Base-by-base conservation (phyloP, 2,113 vertebrate genomes). In the Kryptolebias marmoratus region DNA sequence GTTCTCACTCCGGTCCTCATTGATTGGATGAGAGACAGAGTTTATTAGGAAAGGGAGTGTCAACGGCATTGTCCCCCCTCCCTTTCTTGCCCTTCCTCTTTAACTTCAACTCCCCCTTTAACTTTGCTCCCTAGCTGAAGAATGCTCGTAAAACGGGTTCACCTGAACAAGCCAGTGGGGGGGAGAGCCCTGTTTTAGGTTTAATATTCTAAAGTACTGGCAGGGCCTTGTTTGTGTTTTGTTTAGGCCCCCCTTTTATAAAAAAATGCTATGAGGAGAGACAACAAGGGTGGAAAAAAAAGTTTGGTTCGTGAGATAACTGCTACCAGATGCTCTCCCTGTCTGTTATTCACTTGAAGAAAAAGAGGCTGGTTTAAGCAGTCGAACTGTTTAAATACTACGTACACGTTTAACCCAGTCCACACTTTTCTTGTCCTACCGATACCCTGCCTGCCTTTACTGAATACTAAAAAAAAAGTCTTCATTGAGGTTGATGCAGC, bases 121-220 rank as follows among this genome's bases (percentile, higher is more conserved):
- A 88, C 88, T 91, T 92, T 92, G 68, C 85, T 90, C 87, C 81
- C 92, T 87, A 75, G 86, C 87, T 87, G 79, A 93, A 92, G 93
- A 94, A 94, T 93, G 91, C 93, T 93, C 57, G 45, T 94, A 93
- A 94, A 94, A 88, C 3, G 73, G 80, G 83, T 92, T 94, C 89
- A 93, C 93, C 91, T 92, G 93, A 94, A 93, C 91, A 90, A 92
- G 89, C 83, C 89, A 83, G 87, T 77, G 81, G 89, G 90, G 88
- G 91, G 80, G 86, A 87, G 81, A 69, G 82, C 80, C 80, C 68
- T 68, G 85, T 82, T 83, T 57, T 71, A 81, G 84, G 90, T 91
- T 92, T 88, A 89, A 87, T 82, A 81, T 90, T 90, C 90, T 92
- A 90, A 93, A 93, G 89, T 87, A 86, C 88, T 91, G 92, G 89